These are phyloP conservation scores for Apoderus coryli DNA, from an alignment of 2,888 invertebrate species.

Conservation along the genomic window DNA sequence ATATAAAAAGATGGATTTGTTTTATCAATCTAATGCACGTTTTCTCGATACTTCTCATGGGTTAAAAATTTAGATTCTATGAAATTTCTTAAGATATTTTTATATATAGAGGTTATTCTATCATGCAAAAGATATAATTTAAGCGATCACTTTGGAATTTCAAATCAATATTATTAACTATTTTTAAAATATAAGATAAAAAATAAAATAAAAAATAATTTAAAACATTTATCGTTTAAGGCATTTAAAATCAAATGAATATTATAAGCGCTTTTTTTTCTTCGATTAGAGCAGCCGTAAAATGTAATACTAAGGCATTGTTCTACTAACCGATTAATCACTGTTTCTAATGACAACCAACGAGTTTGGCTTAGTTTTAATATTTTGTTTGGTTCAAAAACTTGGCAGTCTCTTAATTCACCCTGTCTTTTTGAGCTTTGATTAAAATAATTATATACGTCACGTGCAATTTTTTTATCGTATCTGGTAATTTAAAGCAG, in stretches of 20 bases:
- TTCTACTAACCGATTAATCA: slow-evolving; percentile 8
- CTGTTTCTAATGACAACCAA: slow-evolving; percentile 17
- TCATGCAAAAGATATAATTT: slow-evolving; percentile 6
- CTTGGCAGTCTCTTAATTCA: slow-evolving; percentile 12
- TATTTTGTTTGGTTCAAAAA: slow-evolving; percentile 10
- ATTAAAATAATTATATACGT: slow-evolving; percentile 5
- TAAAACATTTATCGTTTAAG: slow-evolving; percentile 1
- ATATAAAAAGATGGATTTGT: too few relatives aligned
- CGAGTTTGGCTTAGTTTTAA: slow-evolving; percentile 16
- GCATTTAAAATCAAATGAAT: slow-evolving; percentile 1
- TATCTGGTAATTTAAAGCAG: slow-evolving; percentile 5
- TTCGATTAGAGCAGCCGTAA: neutral
- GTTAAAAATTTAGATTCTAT: too few relatives aligned
- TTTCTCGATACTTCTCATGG: too few relatives aligned
- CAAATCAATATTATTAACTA: slow-evolving; percentile 5
- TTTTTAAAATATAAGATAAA: slow-evolving; percentile 5
- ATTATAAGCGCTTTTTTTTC: neutral
- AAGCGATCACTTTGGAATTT: slow-evolving; percentile 3
- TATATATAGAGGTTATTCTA: slow-evolving; percentile 7
- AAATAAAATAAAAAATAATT: slow-evolving; percentile 6
- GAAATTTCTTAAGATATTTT: slow-evolving; percentile 5
- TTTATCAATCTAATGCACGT: too few relatives aligned
- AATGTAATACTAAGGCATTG: slow-evolving; percentile 5
- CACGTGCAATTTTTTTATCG: neutral
- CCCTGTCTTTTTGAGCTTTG: slow-evolving; percentile 9